phyloP scores from a whole-genome alignment of 2,113 vertebrate species.

The Danio rerio region DNA sequence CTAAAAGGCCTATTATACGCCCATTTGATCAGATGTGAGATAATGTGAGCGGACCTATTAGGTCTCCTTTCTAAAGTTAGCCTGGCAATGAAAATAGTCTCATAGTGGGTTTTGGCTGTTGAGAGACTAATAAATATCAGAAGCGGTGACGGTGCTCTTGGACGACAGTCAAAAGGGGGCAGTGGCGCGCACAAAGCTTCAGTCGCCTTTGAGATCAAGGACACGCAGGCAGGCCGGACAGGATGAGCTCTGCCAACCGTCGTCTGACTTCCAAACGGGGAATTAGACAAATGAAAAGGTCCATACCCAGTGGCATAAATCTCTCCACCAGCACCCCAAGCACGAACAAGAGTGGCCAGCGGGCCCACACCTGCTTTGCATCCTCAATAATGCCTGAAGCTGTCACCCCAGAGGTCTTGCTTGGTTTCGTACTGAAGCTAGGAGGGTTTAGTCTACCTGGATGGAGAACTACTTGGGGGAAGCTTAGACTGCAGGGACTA shows the following conservation, averaged over 20 bases:
- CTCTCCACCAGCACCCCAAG: slow-evolving; percentile 60
- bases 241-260: slow-evolving; percentile 62
- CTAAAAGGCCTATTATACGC: slow-evolving; percentile 52
- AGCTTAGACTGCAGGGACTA: neutral
- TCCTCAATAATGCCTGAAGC: neutral
- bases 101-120: slow-evolving; percentile 36
- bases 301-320: slow-evolving; percentile 67
- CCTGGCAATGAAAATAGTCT: slow-evolving; percentile 33
- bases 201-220: slow-evolving; percentile 56
- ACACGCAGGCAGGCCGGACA: slow-evolving; percentile 49
- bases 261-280: slow-evolving; percentile 63
- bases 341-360: slow-evolving; percentile 56
- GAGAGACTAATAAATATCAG: slow-evolving; percentile 53
- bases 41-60: slow-evolving; percentile 34
- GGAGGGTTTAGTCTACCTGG: neutral
- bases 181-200: slow-evolving; percentile 28
- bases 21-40: slow-evolving; percentile 48
- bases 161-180: slow-evolving; percentile 46
- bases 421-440: neutral
- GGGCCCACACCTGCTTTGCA: slow-evolving; percentile 26
- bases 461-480: neutral
- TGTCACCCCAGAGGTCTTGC: neutral
- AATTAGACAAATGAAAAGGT: slow-evolving; percentile 75
- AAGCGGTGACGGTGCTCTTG: slow-evolving; percentile 35
- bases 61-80: slow-evolving; percentile 44